Base-by-base conservation (phyloP, 35 echinoderm and acorn worm species). In the Lytechinus variegatus region DNA sequence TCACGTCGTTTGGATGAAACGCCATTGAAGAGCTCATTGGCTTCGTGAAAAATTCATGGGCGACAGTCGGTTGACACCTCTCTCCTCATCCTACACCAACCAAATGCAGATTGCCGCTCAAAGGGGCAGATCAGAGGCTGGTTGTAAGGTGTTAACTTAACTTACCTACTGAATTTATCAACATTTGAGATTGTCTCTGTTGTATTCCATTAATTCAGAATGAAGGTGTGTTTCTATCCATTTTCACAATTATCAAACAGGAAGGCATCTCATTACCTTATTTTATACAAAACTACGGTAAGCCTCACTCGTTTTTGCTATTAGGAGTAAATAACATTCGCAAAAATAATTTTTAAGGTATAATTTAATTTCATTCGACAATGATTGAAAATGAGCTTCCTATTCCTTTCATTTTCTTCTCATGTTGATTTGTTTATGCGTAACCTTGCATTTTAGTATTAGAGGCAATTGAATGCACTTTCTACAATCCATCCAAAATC, bases 1-100 rank as follows among this genome's bases (percentile, higher is more conserved):
- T 79, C 66, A 79, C 66, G 66, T 79, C 66, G 10, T n/a, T 6
- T 79, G 19, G 66, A 79, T 3, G 19, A n/a, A 16, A 79, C 8
- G 66, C 66, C 66, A 79, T 79, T 79, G 66, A 79, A 79, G 66
- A 79, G 66, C 66, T 79, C 66, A 79, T 79, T 79, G 66, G 66
- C 66, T 79, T 79, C 66, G 66, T 79, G 66, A 79, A 79, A 79
- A 79, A 79, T 79, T 79, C 66, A 79, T 79, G 66, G 66, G 14
- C 66, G 16, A 79, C 66, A 79, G 66, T 79, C 14, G 66, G 66
- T 79, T 24, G 66, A 79, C 66, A 79, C 66, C 66, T 79, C 66
- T 7, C 66, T 79, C 66, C 66, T 79, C 66, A 8, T 79, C n/a
- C 66, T 79, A 79, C 66, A 79, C 66, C 16, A 24, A 79, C 66